These are phyloP conservation scores for Argyrosomus japonicus DNA, from an alignment of 2,113 vertebrate genomes.

Conservation along the genomic window DNA sequence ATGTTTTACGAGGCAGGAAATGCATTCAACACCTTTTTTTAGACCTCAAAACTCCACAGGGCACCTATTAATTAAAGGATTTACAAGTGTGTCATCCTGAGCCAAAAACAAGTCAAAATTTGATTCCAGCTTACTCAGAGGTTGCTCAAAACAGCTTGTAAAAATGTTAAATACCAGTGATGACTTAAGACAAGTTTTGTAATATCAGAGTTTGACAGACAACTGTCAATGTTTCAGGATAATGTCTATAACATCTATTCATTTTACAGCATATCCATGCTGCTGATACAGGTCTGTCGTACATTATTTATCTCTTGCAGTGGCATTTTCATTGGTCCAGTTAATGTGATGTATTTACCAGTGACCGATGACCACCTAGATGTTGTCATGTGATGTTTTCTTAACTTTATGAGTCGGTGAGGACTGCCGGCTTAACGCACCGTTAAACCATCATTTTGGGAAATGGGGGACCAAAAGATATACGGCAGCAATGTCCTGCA, in stretches of 20 bases:
- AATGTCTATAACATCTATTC: constrained; percentile 6
- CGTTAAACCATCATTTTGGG: constrained; percentile 19
- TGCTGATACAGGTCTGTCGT: background rate
- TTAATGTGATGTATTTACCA: constrained; percentile 46
- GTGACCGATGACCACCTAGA: constrained; percentile 34
- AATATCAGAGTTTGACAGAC: background rate
- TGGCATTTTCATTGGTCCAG: constrained; percentile 29
- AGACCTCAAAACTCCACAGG: background rate
- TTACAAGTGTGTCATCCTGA: background rate
- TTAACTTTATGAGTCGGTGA: constrained; percentile 43
- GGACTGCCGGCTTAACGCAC: constrained; percentile 2
- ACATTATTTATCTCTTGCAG: constrained; percentile 32
- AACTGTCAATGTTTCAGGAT: constrained; percentile 12
- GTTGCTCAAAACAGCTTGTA: background rate
- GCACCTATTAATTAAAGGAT: background rate
- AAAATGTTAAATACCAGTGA: background rate
- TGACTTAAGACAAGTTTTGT: background rate
- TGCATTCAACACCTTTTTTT: background rate
- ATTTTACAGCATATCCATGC: constrained; percentile 18
- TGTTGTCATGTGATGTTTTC: constrained; percentile 28
- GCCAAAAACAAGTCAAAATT: background rate
- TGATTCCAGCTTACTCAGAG: background rate
- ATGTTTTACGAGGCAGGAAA: background rate
- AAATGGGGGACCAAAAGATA: constrained; percentile 5
- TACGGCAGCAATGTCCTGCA: constrained; percentile 20